Conservation (phyloP, 37 sponge, comb jelly and placozoan species). For the Dysidea cf. avara region DNA sequence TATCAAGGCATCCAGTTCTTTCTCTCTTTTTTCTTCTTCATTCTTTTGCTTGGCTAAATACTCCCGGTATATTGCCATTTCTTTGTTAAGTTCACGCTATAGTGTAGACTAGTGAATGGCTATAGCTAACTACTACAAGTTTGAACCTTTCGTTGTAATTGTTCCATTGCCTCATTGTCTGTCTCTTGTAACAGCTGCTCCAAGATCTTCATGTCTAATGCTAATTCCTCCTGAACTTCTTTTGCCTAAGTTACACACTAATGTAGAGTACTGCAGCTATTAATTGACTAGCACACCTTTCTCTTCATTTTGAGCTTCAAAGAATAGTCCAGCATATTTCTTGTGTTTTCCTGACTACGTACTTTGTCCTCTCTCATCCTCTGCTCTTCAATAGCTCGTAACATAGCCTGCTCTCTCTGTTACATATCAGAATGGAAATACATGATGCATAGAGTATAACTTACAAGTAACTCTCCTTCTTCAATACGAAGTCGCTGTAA, state of each 20-base stretch:
- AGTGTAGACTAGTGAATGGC: background rate
- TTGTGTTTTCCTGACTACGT: slow-evolving; percentile 72
- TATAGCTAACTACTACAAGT: background rate
- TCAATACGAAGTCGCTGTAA: slow-evolving; percentile 69
- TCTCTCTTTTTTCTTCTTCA: slow-evolving; percentile 73
- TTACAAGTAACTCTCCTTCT: slow-evolving; percentile 88
- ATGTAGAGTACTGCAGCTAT: background rate
- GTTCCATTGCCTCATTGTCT: slow-evolving; percentile 75
- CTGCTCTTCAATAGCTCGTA: slow-evolving; percentile 77
- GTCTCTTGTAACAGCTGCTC: slow-evolving; percentile 80
- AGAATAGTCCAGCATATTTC: slow-evolving; percentile 71
- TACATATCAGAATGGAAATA: background rate
- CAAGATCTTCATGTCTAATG: slow-evolving; percentile 95
- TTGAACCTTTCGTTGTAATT: slow-evolving; percentile 67
- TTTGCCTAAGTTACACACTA: slow-evolving; percentile 56
- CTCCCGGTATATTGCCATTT: slow-evolving; percentile 65
- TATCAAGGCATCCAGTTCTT: slow-evolving; percentile 81
- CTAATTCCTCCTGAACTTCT: slow-evolving; percentile 92
- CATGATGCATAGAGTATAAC: background rate
- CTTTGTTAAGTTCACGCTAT: slow-evolving; percentile 71
- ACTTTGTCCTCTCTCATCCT: slow-evolving; percentile 76
- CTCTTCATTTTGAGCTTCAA: slow-evolving; percentile 89
- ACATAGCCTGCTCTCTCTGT: slow-evolving; percentile 71
- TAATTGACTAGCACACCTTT: slow-evolving; percentile 28
- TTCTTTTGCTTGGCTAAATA: slow-evolving; percentile 77